phyloP scores from a whole-genome alignment of 2,888 invertebrate species.

The Ceratothoa steindachneri region DNA sequence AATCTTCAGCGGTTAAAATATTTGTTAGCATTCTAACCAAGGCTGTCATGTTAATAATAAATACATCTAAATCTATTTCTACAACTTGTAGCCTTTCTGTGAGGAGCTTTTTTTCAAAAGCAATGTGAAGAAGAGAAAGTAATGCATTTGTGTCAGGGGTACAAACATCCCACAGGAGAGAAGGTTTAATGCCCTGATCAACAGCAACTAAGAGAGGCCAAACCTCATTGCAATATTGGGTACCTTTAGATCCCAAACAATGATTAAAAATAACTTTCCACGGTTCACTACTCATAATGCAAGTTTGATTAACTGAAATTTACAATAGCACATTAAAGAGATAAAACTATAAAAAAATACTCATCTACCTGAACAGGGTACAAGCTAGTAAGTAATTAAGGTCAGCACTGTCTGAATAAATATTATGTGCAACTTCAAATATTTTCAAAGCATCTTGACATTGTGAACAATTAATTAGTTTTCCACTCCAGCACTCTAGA shows the following conservation, averaged over 20 bases:
- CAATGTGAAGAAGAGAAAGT: conserved; percentile 28
- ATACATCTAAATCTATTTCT: conserved; percentile 38
- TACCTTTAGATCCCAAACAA: conserved; percentile 28
- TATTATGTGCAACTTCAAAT: neutral
- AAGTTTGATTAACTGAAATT: neutral
- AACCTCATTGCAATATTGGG: conserved; percentile 38
- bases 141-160: conserved; percentile 32
- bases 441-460: neutral
- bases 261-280: conserved; percentile 37
- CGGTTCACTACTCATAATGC: conserved; percentile 19
- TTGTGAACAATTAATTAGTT: neutral
- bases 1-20: conserved; percentile 20
- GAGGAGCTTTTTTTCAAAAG: conserved; percentile 27
- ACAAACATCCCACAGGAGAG: conserved; percentile 43
- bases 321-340: neutral
- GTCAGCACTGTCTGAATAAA: neutral
- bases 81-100: conserved; percentile 28
- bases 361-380: neutral
- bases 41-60: conserved; percentile 38
- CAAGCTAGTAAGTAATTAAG: neutral
- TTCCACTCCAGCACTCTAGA: neutral
- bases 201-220: conserved; percentile 33
- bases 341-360: neutral
- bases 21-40: conserved; percentile 21
- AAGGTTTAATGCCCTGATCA: conserved; percentile 46